These are phyloP conservation scores for Bemisia tabaci DNA, from an alignment of 1,140 invertebrate genomes.

Conservation along the genomic window DNA sequence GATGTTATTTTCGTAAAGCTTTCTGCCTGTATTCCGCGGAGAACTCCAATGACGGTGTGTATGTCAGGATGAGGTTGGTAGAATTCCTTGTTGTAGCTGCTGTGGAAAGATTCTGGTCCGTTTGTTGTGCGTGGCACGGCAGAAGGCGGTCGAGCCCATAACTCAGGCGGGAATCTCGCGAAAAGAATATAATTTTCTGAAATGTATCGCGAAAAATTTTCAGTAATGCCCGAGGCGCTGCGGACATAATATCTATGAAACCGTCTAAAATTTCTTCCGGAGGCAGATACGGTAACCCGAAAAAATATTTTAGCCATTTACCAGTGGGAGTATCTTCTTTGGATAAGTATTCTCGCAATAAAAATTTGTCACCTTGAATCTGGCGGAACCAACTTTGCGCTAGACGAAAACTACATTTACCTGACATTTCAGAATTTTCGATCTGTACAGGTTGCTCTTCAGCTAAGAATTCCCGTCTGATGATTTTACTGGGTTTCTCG, in stretches of 20 bases:
- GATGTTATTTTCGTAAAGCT: neutral
- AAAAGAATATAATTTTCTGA: neutral
- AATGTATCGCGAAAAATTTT: slow-evolving; percentile 1
- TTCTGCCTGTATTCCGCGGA: neutral
- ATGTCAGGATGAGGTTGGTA: slow-evolving; percentile 5
- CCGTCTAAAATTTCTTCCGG: neutral
- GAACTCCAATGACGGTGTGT: neutral
- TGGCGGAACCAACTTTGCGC: neutral
- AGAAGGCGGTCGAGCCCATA: slow-evolving; percentile 4
- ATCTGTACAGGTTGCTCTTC: too few species aligned
- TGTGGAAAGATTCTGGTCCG: slow-evolving; percentile 9
- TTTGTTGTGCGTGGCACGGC: slow-evolving; percentile 1
- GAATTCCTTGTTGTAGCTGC: slow-evolving; percentile 4
- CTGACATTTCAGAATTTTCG: neutral
- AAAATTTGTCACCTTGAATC: neutral
- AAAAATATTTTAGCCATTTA: neutral
- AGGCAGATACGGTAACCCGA: neutral
- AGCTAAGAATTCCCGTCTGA: too few species aligned
- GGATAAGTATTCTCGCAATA: neutral
- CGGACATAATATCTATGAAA: neutral
- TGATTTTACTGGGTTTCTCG: too few species aligned
- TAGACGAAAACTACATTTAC: neutral
- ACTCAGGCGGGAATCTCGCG: neutral
- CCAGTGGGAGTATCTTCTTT: neutral
- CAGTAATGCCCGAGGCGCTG: neutral